Evolutionary conservation across 1,140 invertebrate genomes (phyloP), one percentile per base, ranked within the genome.

Genomic region (Drosophila mojavensis): DNA sequence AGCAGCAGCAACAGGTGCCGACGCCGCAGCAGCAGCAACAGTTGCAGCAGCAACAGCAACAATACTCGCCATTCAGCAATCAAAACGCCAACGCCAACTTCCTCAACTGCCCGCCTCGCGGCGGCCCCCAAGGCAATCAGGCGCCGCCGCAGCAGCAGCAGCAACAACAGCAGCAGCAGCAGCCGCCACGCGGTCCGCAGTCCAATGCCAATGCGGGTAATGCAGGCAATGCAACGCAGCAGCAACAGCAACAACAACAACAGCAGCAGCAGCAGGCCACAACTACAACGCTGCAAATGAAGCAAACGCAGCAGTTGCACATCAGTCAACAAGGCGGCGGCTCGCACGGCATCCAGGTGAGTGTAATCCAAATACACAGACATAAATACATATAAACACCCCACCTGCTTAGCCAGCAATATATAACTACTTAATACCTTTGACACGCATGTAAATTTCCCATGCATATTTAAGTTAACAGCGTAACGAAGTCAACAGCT

Each of bases 231-330:
- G 63, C 77, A 17, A 72, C 86, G 51, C 82, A 71, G 9, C 26
- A 79, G 51, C 67, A 75, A n/a, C 68, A 78, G 9, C 69, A 72
- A 11, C 70, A 74, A 9, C 67, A 63, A 10, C 78, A 75, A 17
- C 68, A 78, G 9, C 69, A 72, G 11, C 70, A 90, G 13, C 89
- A 91, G 50, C 85, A 91, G 51, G 77, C 90, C 5, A 82, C 85
- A 26, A 90, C 93, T 13, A 93, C 94, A 3, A 94, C 94, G 7
- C 83, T 97, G 75, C 96, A 97, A 92, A 96, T 97, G 93, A 96
- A 96, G 81, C 97, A 97, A 92, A 96, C 96, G 13, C 97, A 97
- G 91, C 96, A 97, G 89, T 92, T 97, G 73, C 96, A 97, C 91
- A 96, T 97, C 68, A 95, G 94, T 68, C 96, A 97, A 84, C 95